Base-by-base conservation (phyloP, 2,797 vertebrate genomes). In the Xiphophorus birchmanni region DNA sequence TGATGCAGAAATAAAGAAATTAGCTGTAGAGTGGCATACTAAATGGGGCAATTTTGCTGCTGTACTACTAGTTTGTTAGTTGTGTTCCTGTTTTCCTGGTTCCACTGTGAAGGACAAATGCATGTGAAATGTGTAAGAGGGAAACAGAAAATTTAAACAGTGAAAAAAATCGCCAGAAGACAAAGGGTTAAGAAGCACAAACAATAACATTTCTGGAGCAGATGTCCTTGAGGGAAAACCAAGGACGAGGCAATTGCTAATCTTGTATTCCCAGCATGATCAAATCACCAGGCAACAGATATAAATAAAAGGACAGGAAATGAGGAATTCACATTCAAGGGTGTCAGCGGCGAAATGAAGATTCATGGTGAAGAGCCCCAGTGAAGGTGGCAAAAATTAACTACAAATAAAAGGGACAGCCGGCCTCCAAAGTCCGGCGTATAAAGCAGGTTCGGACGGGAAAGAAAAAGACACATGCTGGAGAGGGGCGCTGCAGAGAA, bases 251-350 rank as follows among this genome's bases (percentile, higher is more conserved):
- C 96, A 96, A 97, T 97, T 96, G 96, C 96, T 97, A 97, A 97
- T 97, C 97, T 97, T 94, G 96, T 97, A 97, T 97, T 97, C 97
- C 96, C 96, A 96, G 96, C 97, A 97, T 96, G 96, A 97, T 97
- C 96, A 96, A 97, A 97, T 97, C 97, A 97, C 97, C 97, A 96
- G 96, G 97, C 97, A 97, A 97, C 97, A 97, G 96, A 96, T 96
- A 97, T 96, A 97, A 97, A 97, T 98, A 97, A 97, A 97, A 97
- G 96, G 96, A 96, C 96, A 97, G 97, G 97, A 97, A 97, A 97
- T 97, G 97, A 97, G 97, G 96, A 97, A 97, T 97, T 97, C 97
- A 96, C 96, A 97, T 97, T 97, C 96, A 97, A 97, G 96, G 95
- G 96, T 97, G 97, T 97, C 96, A 97, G 96, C 91, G 80, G 94